Conservation (phyloP, 2,113 vertebrate genomes). For the Polypterus senegalus region DNA sequence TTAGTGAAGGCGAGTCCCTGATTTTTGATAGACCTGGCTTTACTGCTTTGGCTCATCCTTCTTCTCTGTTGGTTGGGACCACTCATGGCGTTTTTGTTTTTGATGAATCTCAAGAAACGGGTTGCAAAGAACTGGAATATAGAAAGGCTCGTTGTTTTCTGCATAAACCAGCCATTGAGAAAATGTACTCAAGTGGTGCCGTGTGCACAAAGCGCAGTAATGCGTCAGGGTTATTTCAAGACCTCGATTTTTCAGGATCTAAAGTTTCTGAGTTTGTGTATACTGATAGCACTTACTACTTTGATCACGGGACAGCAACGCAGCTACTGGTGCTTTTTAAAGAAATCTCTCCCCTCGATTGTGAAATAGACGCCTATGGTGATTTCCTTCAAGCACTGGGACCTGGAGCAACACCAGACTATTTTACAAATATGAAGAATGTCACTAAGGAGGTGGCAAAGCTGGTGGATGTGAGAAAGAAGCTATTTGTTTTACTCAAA, state of each 20-base stretch:
- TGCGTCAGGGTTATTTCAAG: neutral
- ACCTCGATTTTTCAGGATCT: fast-evolving
- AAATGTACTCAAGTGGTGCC: constrained; percentile 55
- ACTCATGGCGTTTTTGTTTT: constrained; percentile 86
- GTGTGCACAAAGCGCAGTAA: constrained; percentile 28
- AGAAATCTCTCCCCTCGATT: constrained; percentile 48
- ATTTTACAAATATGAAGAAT: constrained; percentile 47
- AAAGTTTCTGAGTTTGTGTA: constrained; percentile 55
- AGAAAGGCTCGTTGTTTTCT: constrained; percentile 57
- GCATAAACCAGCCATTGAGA: constrained; percentile 70
- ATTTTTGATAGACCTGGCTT: constrained; percentile 69
- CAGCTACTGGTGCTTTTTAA: constrained; percentile 56
- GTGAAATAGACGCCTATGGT: constrained; percentile 88
- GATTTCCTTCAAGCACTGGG: constrained; percentile 88
- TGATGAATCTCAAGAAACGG: constrained; percentile 25
- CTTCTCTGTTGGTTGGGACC: constrained; percentile 56
- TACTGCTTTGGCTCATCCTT: constrained; percentile 82
- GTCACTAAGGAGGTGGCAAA: constrained; percentile 40
- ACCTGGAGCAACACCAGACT: constrained; percentile 52
- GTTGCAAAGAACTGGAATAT: constrained; percentile 44
- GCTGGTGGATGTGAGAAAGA: constrained; percentile 51
- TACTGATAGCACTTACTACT: constrained; percentile 84
- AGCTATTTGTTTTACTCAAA: constrained; percentile 60
- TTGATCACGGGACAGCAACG: constrained; percentile 48
- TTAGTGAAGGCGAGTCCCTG: constrained; percentile 29